Evolutionary conservation across 2,888 invertebrate genomes (phyloP), one percentile per base, ranked within the genome.

Genomic region (Tipula helvola): DNA sequence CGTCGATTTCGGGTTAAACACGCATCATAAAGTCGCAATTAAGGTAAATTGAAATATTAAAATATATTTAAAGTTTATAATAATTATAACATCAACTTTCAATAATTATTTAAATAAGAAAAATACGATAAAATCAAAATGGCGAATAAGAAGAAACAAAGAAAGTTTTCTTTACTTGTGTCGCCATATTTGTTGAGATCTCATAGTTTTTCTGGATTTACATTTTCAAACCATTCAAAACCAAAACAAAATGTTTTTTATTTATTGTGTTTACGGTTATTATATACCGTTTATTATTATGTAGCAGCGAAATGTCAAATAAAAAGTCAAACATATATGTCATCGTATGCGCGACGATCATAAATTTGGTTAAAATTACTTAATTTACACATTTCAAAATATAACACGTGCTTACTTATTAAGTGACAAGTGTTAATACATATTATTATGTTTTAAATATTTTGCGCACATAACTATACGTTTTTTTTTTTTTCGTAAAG

Each of bases 151-250:
- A 71, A 71, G 71, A 71, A 71, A 71, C 71, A 71, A 84, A 84
- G 84, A 84, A 84, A 84, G 84, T 84, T 84, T 84, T 39, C 41
- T 84, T 84, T 84, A 16, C 41, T 39, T 84, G 41, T 84, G 84
- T 84, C 84, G 84, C 84, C 84, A 84, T 84, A 39, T 84, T 84
- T 84, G 84, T 84, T 84, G 84, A 39, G 71, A 28, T 28, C 71
- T 71, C 71, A 71, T 71, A 28, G 52, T 57, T 57, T 57, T 57
- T 57, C 52, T 57, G 12, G 52, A 16, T 16, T 57, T 57, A 57
- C 5, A 57, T 57, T 57, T 57, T 57, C 16, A 57, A 57, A 57
- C n/a, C 2, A 44, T 12, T 5, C 16, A 57, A 57, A 7, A 18
- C 28, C 28, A 16, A 16, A 71, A 71, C 28, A 71, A 8, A 28